Evolutionary conservation across 2,797 vertebrate genomes (phyloP), one percentile per base, ranked within the genome.

Genomic region (Micromesistius poutassou): DNA sequence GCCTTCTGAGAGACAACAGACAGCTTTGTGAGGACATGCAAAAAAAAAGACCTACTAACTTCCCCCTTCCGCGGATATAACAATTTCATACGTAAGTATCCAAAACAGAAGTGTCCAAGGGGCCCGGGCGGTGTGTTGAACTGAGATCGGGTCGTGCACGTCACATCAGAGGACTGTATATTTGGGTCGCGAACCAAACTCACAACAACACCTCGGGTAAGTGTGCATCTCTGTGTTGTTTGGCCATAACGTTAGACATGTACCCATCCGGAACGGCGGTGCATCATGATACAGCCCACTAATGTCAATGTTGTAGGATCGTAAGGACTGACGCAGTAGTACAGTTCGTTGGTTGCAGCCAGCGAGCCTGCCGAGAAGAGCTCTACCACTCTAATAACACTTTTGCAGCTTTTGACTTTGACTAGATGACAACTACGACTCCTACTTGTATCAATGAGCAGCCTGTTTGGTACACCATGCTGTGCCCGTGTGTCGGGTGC

Each of bases 1-100:
- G 79, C 85, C 35, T 87, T 78, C 88, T 85, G 89, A 86, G 86
- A 79, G 79, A 35, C 33, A 35, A 35, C 46, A 82, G 73, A n/a
- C 77, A 19, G 81, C 71, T 77, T 30, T 30, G 12, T 14, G 84
- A 86, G 84, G 87, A 86, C 88, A 1, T n/a, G 55, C 55, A n/a
- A n/a, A 62, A n/a, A 62, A 25, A 62, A 8, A 62, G 55, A 25
- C 22, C 22, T 2, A 62, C 55, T 19, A 62, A 62, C 55, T 62
- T 62, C n/a, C 55, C 55, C n/a, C 55, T 2, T 25, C 6, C n/a
- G 22, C n/a, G 16, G 46, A 55, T 55, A 22, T 13, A 13, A 42
- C 13, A 1, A 42, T 42, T 42, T 42, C 40, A 42, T 42, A 42
- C 14, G 40, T 16, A 16, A 42, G 1, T 42, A 42, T 13, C 40